A percentile compares a stretch with the other conserved stretches of the same genome.
These are phyloP conservation scores for Caenorhabditis inopinata DNA, from an alignment of 1,140 invertebrate genomes.

Conservation along the genomic window DNA sequence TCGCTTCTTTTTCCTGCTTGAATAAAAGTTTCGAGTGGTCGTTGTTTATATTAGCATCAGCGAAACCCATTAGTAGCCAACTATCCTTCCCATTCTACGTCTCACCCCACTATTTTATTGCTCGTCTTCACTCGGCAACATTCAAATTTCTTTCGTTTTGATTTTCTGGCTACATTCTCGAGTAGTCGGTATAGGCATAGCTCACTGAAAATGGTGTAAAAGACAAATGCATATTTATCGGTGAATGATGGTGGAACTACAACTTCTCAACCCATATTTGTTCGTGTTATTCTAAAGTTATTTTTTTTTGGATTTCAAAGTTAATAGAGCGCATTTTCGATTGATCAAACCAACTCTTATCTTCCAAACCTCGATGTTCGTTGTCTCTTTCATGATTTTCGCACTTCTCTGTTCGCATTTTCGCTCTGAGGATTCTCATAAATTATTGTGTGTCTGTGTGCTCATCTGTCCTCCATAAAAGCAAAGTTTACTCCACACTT, in stretches of 20 bases:
- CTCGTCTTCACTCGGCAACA: constrained; percentile 1
- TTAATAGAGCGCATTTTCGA: too few species aligned
- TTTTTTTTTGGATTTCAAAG: too few species aligned
- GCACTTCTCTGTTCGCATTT: background rate
- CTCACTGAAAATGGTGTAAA: background rate
- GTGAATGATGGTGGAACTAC: background rate
- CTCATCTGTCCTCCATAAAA: background rate
- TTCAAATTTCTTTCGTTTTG: background rate
- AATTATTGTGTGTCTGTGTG: background rate
- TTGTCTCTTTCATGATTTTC: background rate
- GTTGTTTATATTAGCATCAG: constrained; percentile 18
- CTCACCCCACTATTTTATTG: background rate
- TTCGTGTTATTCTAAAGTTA: too few species aligned
- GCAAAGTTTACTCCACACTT: background rate
- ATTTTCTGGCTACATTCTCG: too few species aligned
- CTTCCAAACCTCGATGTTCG: background rate
- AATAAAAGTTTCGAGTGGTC: constrained; percentile 4
- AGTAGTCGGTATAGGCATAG: too few species aligned
- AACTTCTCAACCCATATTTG: background rate
- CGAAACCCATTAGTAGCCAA: constrained; percentile 24
- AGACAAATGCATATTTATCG: constrained; percentile 14
- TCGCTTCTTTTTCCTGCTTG: background rate
- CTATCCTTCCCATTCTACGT: background rate
- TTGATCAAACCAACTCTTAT: too few species aligned
- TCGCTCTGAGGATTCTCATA: background rate